Evolutionary conservation across 2,797 vertebrate species (phyloP), one percentile per base, ranked within the genome.

Genomic region (Microchirus variegatus): DNA sequence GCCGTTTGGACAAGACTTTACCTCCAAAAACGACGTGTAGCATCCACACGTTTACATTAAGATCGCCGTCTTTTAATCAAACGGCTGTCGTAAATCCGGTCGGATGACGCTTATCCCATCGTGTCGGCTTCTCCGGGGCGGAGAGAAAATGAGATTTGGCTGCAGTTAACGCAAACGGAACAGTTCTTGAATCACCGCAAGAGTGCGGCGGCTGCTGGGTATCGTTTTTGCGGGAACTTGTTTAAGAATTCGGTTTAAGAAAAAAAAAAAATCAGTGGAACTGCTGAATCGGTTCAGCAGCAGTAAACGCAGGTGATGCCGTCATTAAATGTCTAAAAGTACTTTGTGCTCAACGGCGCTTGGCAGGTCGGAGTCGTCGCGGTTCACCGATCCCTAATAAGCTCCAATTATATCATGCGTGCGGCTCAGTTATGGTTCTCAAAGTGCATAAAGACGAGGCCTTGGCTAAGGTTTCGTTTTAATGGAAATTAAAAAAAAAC

Each of bases 241-340:
- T 41, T 0, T n/a, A 63, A 59, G 7, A 44, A 36, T 16, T 66
- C 14, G 59, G 36, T 63, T n/a, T n/a, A n/a, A n/a, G n/a, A n/a
- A n/a, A n/a, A n/a, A n/a, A n/a, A 44, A 52, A 58, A 40, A 59
- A 60, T 52, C 15, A 10, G 8, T 55, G 35, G 59, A 44, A 67
- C 45, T 67, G 35, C 36, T 17, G 9, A 58, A 63, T 58, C 19
- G 17, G 46, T 58, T 50, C 36, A 2, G 46, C 59, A 40, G 17
- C 50, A 54, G 53, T 15, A 26, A 41, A 38, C 57, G 38, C n/a
- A 61, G 44, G 58, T 59, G 54, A 58, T 35, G 36, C n/a, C 36
- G 63, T 53, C 38, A 53, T 43, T 59, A 46, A 46, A 50, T 50
- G 56, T 46, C 45, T 22, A 9, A 31, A 31, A 31, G 31, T 31